Percentiles rank a stretch among this genome's conserved stretches.
phyloP scores from a whole-genome alignment of 30 jellyfish, hydroid and myxozoan species.

The Pelagia noctiluca region DNA sequence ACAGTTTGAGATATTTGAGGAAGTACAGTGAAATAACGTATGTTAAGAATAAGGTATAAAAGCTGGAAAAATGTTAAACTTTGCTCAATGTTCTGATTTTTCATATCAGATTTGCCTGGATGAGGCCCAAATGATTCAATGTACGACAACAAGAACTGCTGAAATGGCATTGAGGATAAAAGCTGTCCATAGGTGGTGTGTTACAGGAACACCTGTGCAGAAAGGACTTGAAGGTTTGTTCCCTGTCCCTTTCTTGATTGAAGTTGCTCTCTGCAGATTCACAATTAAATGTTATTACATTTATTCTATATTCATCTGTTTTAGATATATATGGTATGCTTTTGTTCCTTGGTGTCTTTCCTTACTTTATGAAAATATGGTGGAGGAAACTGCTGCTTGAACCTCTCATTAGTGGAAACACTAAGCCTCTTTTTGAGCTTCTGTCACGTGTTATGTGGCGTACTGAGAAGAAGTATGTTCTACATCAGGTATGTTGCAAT shows the following conservation, averaged over 20 bases:
- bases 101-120: constrained; percentile 75
- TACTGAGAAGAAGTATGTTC: constrained; percentile 78
- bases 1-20: too few relatives aligned
- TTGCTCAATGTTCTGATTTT: neutral
- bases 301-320: neutral
- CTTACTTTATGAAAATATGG: constrained; percentile 83
- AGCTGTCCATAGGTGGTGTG: constrained; percentile 97
- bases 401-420: constrained; percentile 74
- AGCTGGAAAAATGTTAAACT: neutral
- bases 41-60: too few relatives aligned
- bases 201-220: constrained; percentile 97
- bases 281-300: too few relatives aligned
- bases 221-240: constrained; percentile 82
- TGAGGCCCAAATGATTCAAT: constrained; percentile 98
- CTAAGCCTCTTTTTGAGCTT: constrained; percentile 72
- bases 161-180: constrained; percentile 86
- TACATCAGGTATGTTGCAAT: constrained; percentile 57
- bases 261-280: neutral
- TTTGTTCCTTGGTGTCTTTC: constrained; percentile 74
- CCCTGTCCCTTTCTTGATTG: neutral
- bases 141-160: constrained; percentile 79
- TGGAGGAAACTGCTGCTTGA: constrained; percentile 79
- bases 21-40: too few relatives aligned
- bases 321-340: constrained; percentile 84
- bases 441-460: constrained; percentile 91